A percentile compares a stretch with the other conserved stretches of the same genome.
phyloP scores from a whole-genome alignment of 2,888 invertebrate genomes.

The Drosophila longiperda region DNA sequence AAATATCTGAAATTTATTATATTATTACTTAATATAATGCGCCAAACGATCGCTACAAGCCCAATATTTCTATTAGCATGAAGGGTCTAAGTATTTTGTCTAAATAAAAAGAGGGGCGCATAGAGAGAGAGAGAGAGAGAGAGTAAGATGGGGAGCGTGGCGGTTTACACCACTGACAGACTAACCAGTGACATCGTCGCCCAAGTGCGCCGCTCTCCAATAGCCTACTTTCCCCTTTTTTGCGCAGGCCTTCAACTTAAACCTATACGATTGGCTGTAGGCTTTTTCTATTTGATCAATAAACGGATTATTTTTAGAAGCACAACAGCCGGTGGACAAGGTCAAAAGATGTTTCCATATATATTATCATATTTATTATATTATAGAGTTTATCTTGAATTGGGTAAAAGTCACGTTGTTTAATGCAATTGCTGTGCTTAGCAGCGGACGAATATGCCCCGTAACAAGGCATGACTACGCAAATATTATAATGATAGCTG shows the following conservation, averaged over 20 bases:
- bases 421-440: neutral
- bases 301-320: slow-evolving; percentile 68
- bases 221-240: neutral
- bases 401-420: slow-evolving; percentile 44
- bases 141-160: neutral
- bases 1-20: neutral
- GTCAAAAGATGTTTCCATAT: slow-evolving; percentile 12
- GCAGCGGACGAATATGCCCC: slow-evolving; percentile 4
- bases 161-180: slow-evolving; percentile 10
- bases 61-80: slow-evolving; percentile 17
- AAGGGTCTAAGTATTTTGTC: slow-evolving; percentile 31
- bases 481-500: slow-evolving; percentile 1
- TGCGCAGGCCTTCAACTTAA: slow-evolving; percentile 53
- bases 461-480: slow-evolving; percentile 6
- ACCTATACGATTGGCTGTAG: slow-evolving; percentile 24
- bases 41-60: neutral
- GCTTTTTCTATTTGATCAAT: slow-evolving; percentile 75
- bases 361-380: slow-evolving; percentile 9
- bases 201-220: slow-evolving; percentile 5
- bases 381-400: slow-evolving; percentile 10
- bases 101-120: slow-evolving; percentile 47
- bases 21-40: neutral
- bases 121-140: no score
- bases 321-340: slow-evolving; percentile 24
- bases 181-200: slow-evolving; percentile 44